Base-by-base conservation (phyloP, 1,140 invertebrate genomes). In the Neocloeon triangulifer region DNA sequence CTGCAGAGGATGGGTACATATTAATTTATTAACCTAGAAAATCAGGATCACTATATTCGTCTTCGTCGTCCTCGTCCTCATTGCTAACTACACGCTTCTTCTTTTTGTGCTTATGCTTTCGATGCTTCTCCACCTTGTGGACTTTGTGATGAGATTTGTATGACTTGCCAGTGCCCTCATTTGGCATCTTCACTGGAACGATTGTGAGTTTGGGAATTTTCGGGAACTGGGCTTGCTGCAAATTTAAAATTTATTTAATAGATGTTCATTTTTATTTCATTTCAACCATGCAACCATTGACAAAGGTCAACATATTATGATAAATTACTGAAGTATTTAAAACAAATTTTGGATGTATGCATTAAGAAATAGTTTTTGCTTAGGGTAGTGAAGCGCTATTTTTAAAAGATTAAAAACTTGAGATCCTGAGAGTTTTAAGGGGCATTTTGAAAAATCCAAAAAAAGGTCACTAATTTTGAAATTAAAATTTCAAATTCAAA, bases 31-130 rank as follows among this genome's bases (percentile, higher is more conserved):
- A 61, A 37, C 53, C 58, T 40, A 60, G 54, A 51, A 64, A 74
- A 49, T 75, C 70, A 31, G 71, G 70, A 51, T 76, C 71, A 43
- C 63, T 68, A 22, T 69, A 66, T 34, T 69, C 66, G 39, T 61
- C 61, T 19, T 59, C 67, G 27, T 65, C 64, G 32, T 48, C 42
- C 51, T 59, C 40, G 58, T 64, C 58, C 54, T 59, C 43, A 25
- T 52, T 45, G 36, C 49, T 51, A 32, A 49, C 53, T 36, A 52
- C 59, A 56, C 61, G 46, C 41, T 59, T 59, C 45, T 69, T 64
- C 45, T 72, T 69, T 49, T 73, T 70, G 44, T 73, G 68, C 41
- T 65, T 66, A 38, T 69, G 61, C 48, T 70, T 69, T 45, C 65
- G 66, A 17, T 61, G 54, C 41, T 66, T 63, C 33, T 68, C 64